Base-by-base conservation (phyloP, 2,113 vertebrate species). In the Solea solea region DNA sequence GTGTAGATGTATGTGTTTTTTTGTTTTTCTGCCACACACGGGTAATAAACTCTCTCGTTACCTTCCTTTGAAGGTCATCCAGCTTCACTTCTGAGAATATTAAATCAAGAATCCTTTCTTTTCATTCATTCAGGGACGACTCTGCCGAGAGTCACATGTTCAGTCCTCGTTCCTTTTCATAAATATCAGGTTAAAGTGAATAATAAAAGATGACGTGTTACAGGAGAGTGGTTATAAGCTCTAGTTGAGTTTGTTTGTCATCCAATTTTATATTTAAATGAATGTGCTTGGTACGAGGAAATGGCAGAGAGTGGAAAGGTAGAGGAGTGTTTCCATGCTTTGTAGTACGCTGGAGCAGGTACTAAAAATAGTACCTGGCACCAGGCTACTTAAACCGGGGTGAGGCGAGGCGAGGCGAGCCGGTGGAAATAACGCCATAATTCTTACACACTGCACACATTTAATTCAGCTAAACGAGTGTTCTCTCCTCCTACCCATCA, bases 401-500 rank as follows among this genome's bases (percentile, higher is more conserved):
- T 21, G 21, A 21, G 21, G 21, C 21, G 21, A 21, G 21, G 21
- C 21, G 21, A 21, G 21, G 21, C 21, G 21, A 21, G 21, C 21
- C 21, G 21, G 21, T 21, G 21, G 21, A 34, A 34, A 2, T 34
- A 34, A 34, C 5, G 5, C 28, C 28, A 34, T 34, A 34, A 34
- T 3, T 34, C 34, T 34, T 34, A 34, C 34, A 34, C 34, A 34
- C 34, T 34, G 34, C 0, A 2, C 11, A 34, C 11, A 12, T 9
- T 45, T 45, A 10, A 45, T 49, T 49, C 12, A 9, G 34, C 15
- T 34, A 0, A 16, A 9, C 10, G 7, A 28, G 27, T n/a, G 15
- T 59, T 9, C 3, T 8, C 56, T 8, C 56, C 1, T 11, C n/a
- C 3, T 16, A 27, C 7, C 52, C 4, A 0, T 53, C 88, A 98